Base-by-base conservation (phyloP, 1,140 invertebrate species). In the Heliconius himera region DNA sequence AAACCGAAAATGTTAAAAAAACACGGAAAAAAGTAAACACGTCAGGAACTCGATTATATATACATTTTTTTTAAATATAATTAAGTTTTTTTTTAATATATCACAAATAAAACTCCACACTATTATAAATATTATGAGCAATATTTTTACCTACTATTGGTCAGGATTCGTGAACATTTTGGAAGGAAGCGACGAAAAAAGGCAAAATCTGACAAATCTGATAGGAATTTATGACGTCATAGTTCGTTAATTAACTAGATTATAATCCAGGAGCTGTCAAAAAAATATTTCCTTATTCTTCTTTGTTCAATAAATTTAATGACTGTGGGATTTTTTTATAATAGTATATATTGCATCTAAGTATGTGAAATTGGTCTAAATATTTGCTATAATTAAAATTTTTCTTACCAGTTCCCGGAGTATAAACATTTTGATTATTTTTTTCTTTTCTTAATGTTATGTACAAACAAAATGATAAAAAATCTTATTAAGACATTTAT, bases 41-140 rank as follows among this genome's bases (percentile, higher is more conserved):
- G 82, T 88, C 88, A 92, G 90, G 90, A 93, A 92, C 90, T 91
- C 87, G 85, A 84, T 82, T 91, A 92, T 90, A 85, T 93, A 91
- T 88, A 92, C 84, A 82, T 77, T 81, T 83, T 81, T 80, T 79
- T 82, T 83, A 75, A 81, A 84, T 80, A 86, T 81, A 80, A 84
- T 87, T 89, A 87, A 90, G 66, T 84, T 85, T 82, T 84, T 86
- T 87, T 84, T 66, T 66, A 56, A 66, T 85, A 88, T 93, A 93
- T 93, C 90, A 94, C 90, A 93, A 94, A 92, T 91, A 88, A 92
- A 91, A 92, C 85, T 89, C 83, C 87, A 83, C 90, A 90, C 90
- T 91, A 92, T 90, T 89, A 66, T 66, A 66, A 56, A 66, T 66
- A 66, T 79, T 89, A 90, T 93, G 92, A 92, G 92, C 92, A 92